Evolutionary conservation across 2,888 invertebrate species (phyloP).

Genomic region (Omphaloscelis lunosa): DNA sequence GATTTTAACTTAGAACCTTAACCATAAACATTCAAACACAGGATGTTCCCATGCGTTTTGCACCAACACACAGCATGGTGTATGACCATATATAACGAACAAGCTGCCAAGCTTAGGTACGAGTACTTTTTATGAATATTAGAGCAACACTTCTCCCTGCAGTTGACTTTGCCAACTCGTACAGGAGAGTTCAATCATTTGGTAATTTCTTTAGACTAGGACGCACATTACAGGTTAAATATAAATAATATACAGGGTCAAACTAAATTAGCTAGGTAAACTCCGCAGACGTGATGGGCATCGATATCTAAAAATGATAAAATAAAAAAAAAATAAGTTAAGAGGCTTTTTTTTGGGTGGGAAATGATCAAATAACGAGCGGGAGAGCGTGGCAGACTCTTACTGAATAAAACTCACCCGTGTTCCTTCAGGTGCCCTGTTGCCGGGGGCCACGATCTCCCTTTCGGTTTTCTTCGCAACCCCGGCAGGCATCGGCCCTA

Average conservation of each 20-base stretch:
- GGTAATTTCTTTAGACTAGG: neutral
- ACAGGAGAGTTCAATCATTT: neutral
- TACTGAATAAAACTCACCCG: no score
- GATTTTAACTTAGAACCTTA: neutral
- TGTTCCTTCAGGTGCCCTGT: no score
- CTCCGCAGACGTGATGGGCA: no score
- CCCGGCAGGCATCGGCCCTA: no score
- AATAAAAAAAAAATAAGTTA: no score
- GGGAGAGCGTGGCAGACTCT: no score
- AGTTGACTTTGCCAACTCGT: neutral
- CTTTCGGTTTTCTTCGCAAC: no score
- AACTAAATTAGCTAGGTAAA: no score
- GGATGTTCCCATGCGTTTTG: neutral
- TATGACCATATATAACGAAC: neutral
- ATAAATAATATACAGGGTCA: neutral
- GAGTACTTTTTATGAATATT: conserved; percentile 12
- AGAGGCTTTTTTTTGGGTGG: no score
- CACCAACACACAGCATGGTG: neutral
- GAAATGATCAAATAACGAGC: no score
- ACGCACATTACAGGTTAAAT: neutral
- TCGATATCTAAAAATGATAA: no score
- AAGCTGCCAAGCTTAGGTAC: neutral
- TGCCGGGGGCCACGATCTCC: no score
- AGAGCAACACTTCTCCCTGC: neutral
- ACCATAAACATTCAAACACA: neutral